A percentile compares a stretch with the other conserved stretches of the same genome.
Conservation (phyloP, 2,888 invertebrate genomes). For the Palloptera scutellata region DNA sequence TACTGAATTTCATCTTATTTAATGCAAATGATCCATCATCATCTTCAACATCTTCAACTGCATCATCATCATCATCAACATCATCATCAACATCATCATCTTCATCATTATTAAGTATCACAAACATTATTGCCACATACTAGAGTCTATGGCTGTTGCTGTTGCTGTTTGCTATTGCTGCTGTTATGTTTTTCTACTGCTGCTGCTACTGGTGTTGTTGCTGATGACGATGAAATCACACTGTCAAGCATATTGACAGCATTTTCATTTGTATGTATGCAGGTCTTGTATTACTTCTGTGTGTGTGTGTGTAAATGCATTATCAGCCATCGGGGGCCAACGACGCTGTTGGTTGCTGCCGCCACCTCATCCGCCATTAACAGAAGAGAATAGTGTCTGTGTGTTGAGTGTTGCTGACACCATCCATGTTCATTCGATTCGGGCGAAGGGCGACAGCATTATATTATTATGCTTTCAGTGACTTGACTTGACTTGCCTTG, state of each 20-base stretch:
- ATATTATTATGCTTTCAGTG: slow-evolving; percentile 8
- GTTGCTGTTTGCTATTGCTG: slow-evolving; percentile 12
- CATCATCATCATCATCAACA: slow-evolving; percentile 40
- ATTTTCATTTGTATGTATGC: slow-evolving; percentile 6
- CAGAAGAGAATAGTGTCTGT: slow-evolving; percentile 18
- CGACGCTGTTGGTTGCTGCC: slow-evolving; percentile 4
- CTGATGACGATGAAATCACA: slow-evolving; percentile 23
- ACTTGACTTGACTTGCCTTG: not conserved
- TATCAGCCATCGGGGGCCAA: not conserved
- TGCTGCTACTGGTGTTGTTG: slow-evolving; percentile 13
- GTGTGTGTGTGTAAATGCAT: not conserved
- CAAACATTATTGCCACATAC: slow-evolving; percentile 38
- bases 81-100: slow-evolving; percentile 29
- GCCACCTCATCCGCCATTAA: not conserved
- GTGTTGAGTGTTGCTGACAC: slow-evolving; percentile 50
- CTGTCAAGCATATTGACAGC: slow-evolving; percentile 27
- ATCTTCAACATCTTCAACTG: slow-evolving; percentile 47
- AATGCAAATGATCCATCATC: slow-evolving; percentile 61
- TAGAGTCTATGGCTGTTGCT: slow-evolving; percentile 22
- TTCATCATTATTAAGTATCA: slow-evolving; percentile 27
- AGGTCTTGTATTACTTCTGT: slow-evolving; percentile 9
- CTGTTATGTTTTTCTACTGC: not conserved
- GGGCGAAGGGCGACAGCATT: slow-evolving; percentile 46
- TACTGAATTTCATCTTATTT: slow-evolving; percentile 62
- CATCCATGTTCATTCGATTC: slow-evolving; percentile 40